Base-by-base conservation (phyloP, 2,888 invertebrate species). In the Dryocosmus kuriphilus region DNA sequence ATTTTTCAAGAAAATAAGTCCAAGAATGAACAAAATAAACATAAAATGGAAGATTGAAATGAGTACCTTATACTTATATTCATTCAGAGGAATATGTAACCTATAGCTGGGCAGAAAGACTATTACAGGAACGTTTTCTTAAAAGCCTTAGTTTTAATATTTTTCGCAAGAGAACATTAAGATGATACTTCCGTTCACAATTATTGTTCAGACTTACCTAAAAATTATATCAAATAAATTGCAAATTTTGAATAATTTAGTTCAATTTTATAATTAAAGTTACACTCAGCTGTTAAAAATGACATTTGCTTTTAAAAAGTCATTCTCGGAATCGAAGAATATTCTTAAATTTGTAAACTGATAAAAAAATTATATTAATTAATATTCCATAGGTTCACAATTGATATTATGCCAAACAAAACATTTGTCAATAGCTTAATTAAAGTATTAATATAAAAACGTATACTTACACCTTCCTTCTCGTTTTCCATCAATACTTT, bases 401-500 rank as follows among this genome's bases (percentile, higher is more conserved):
- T 6, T 60, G 14, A 4, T 4, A 60, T 27, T 9, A 60, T 24
- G 5, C 1, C 2, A 14, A 27, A 60, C 4, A 6, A 27, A 60
- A 27, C 24, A 27, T 27, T 27, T 11, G 8, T 3, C 1, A 16
- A 60, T 11, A 27, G 14, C 11, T 27, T 16, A 27, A 24, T 27
- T 22, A 16, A 14, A 60, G 1, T 57, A 57, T 24, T 60, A 60
- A 27, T 55, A 22, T 55, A 55, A 14, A 57, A 63, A 24, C 74
- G 60, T n/a, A 73, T 81, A 93, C 94, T 92, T 93, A 97, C 96
- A 74, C 99, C 99, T 94, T 99, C 99, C 91, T 99, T 99, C 93
- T 99, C 99, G 92, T 99, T 99, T 89, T 99, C 99, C 99, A 99
- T 99, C 6, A 99, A 92, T 14, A 99, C 98, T 92, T 99, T 99